Percentiles rank a stretch among this genome's conserved stretches.
These are phyloP conservation scores for Montipora capitata DNA, from an alignment of 92 coral and sea anemone species.

Conservation along the genomic window DNA sequence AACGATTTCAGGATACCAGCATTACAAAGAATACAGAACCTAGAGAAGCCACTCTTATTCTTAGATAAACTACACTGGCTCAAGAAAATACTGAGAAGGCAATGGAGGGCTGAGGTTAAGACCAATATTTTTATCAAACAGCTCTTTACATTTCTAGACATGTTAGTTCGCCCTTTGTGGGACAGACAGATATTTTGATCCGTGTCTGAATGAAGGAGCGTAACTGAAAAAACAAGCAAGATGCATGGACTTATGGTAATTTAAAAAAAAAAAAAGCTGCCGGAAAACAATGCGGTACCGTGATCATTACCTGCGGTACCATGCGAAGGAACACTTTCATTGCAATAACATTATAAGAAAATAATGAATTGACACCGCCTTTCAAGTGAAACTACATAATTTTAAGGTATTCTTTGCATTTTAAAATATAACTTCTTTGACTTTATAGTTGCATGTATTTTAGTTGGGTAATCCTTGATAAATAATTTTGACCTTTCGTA, in stretches of 20 bases:
- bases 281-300: no score
- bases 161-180: no score
- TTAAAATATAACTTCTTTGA: not conserved
- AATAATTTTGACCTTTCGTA: constrained; percentile 2
- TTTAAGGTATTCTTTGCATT: not conserved
- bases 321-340: not conserved
- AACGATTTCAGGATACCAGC: constrained; percentile 60
- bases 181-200: not conserved
- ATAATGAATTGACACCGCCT: not conserved
- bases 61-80: constrained; percentile 14
- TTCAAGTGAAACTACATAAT: not conserved
- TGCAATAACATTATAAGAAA: not conserved
- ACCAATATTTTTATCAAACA: no score
- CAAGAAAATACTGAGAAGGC: not conserved
- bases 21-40: constrained; percentile 46
- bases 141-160: not conserved
- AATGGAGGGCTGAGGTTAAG: not conserved
- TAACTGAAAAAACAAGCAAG: no score
- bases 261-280: no score
- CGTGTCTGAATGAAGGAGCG: not conserved
- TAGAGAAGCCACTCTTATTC: not conserved
- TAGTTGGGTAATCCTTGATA: not conserved
- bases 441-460: not conserved
- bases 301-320: not conserved
- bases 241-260: no score